Evolutionary conservation across 2,888 invertebrate genomes (phyloP), one percentile per base, ranked within the genome.

Genomic region (Chrysomela aeneicollis): DNA sequence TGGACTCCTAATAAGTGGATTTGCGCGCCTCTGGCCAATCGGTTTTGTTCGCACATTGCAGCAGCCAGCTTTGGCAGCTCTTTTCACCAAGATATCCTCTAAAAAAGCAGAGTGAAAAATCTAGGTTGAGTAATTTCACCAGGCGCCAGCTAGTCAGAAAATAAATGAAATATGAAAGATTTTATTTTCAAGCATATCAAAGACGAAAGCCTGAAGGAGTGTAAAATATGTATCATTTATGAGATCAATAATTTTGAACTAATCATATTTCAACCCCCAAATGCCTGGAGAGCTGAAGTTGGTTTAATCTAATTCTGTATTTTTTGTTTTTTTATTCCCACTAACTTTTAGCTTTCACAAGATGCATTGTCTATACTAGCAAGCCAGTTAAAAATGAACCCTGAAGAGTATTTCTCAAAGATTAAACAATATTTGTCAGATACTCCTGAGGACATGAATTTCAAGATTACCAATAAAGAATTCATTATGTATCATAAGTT

Each of bases 241-340:
- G 15, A 42, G 42, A 15, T 15, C n/a, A 42, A 42, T 15, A 42
- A n/a, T 3, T 42, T 42, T 42, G 42, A 42, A 42, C 3, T 42
- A 42, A 42, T 42, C n/a, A 1, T 42, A 3, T 42, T 42, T 15
- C n/a, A 42, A 42, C 42, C 15, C 32, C 17, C 21, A 10, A 57
- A 12, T 57, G 57, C 57, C 2, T 57, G 57, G 57, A 57, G 10
- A 46, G 46, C 30, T 17, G 10, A 18, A 8, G 57, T 57, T 15
- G 2, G 22, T 57, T 17, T 54, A n/a, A 37, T n/a, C 12, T 5
- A 21, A 10, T 15, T 26, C 15, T 21, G 15, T 12, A 15, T 57
- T 26, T 22, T 21, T 22, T 42, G 18, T 15, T 26, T 26, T 26
- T 26, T 6, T 26, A 26, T 26, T 26, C 15, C n/a, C 8, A 26